Evolutionary conservation across 1,140 invertebrate species (phyloP).

Genomic region (Solenopsis fugax): DNA sequence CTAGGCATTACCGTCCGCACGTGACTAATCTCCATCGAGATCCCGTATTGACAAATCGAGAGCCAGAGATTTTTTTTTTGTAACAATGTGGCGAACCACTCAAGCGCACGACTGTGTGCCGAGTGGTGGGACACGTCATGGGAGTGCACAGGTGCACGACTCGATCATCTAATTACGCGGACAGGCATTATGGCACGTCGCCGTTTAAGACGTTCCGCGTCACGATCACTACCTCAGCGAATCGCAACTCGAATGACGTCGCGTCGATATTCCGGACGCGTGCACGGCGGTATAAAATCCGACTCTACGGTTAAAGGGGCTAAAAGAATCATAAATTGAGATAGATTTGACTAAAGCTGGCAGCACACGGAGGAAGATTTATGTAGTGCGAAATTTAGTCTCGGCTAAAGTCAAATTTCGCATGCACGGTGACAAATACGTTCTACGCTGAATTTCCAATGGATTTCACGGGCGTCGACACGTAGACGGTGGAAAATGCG

Average conservation of each 20-base stretch:
- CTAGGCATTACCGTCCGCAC: slow-evolving; percentile 73
- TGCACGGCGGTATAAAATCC: background rate
- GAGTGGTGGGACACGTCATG: slow-evolving; percentile 73
- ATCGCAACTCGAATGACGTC: background rate
- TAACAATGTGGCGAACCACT: slow-evolving; percentile 33
- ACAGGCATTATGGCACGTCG: slow-evolving; percentile 72
- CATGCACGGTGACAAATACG: slow-evolving; percentile 53
- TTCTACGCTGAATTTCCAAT: slow-evolving; percentile 56
- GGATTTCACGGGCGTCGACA: slow-evolving; percentile 23
- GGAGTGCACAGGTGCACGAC: slow-evolving; percentile 76
- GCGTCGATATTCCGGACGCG: slow-evolving; percentile 4
- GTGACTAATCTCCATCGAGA: slow-evolving; percentile 80
- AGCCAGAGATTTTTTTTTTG: slow-evolving; percentile 64
- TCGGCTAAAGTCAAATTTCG: slow-evolving; percentile 24
- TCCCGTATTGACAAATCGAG: slow-evolving; percentile 81
- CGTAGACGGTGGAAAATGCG: slow-evolving; percentile 19
- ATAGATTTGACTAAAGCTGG: slow-evolving; percentile 32
- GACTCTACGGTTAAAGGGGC: background rate
- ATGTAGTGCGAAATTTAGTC: slow-evolving; percentile 48
- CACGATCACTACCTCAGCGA: slow-evolving; percentile 42
- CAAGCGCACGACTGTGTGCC: slow-evolving; percentile 36
- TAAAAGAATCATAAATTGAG: slow-evolving; percentile 42
- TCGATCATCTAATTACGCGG: slow-evolving; percentile 79
- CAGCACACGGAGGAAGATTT: slow-evolving; percentile 40
- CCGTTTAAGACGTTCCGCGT: slow-evolving; percentile 71